phyloP scores from a whole-genome alignment of 2,113 vertebrate genomes.

The Notechis scutatus region DNA sequence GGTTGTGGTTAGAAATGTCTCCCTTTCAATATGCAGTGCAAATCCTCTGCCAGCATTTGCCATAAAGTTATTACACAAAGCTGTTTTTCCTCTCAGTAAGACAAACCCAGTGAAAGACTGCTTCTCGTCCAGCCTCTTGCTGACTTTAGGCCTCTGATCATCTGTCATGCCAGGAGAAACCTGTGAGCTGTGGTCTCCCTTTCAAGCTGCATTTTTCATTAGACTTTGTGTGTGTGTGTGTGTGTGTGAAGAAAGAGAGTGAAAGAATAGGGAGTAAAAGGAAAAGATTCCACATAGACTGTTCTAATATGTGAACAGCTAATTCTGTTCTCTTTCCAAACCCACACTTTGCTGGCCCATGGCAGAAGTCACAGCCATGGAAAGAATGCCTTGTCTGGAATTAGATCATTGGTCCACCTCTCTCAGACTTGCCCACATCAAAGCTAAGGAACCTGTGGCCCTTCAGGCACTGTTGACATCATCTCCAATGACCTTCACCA shows the following conservation, averaged over 20 bases:
- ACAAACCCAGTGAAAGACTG: constrained; percentile 84
- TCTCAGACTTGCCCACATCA: not conserved
- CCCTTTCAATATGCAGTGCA: constrained; percentile 86
- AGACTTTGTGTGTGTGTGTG: constrained; percentile 60
- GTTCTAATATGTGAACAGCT: constrained; percentile 15
- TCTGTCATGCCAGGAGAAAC: constrained; percentile 74
- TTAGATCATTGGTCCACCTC: not conserved
- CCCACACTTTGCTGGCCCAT: constrained; percentile 28
- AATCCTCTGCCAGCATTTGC: constrained; percentile 85
- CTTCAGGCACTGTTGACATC: not conserved
- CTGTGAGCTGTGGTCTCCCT: constrained; percentile 64
- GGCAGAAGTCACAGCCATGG: not conserved
- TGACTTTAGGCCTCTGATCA: constrained; percentile 65
- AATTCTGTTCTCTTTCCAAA: constrained; percentile 49
- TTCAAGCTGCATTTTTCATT: constrained; percentile 67
- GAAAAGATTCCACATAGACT: constrained; percentile 27
- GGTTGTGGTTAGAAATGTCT: constrained; percentile 94
- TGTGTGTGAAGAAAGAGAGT: not conserved
- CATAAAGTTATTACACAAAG: constrained; percentile 90
- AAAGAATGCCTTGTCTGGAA: not conserved
- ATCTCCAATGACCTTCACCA: not conserved
- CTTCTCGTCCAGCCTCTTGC: constrained; percentile 77
- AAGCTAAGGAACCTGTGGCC: not conserved
- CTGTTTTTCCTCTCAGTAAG: constrained; percentile 83
- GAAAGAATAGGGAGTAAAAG: not conserved